A percentile compares a stretch with the other conserved stretches of the same genome.
Conservation (phyloP, 2,113 vertebrate species). For the Atherinomorus stipes region DNA sequence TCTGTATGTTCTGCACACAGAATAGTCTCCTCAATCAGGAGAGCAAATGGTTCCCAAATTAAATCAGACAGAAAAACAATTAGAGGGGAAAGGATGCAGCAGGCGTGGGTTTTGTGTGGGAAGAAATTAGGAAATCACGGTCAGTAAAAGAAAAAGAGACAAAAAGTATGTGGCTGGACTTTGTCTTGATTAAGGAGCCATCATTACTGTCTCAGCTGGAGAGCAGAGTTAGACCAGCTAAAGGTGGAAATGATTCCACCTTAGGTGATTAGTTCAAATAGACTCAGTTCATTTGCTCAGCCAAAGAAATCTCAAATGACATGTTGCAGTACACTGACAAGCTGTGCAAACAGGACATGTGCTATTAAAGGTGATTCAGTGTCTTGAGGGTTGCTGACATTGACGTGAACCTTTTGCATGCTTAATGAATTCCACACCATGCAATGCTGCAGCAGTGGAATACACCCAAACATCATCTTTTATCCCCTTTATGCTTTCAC, state of each 20-base stretch:
- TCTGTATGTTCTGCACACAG: neutral
- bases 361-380: slow-evolving; percentile 9
- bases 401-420: slow-evolving; percentile 38
- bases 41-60: slow-evolving; percentile 17
- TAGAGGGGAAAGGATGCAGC: neutral
- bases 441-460: neutral
- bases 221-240: neutral
- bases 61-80: slow-evolving; percentile 35
- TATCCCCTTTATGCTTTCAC: slow-evolving; percentile 43
- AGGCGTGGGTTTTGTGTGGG: neutral
- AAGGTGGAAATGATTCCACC: slow-evolving; percentile 7
- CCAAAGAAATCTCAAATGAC: slow-evolving; percentile 6
- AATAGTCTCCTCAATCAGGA: neutral
- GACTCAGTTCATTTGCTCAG: neutral
- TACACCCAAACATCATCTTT: slow-evolving; percentile 2
- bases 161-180: slow-evolving; percentile 2
- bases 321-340: neutral
- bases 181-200: slow-evolving; percentile 31
- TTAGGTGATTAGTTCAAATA: slow-evolving; percentile 2
- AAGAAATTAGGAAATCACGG: slow-evolving; percentile 35
- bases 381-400: slow-evolving; percentile 31
- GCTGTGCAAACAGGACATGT: neutral
- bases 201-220: neutral
- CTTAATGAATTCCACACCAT: slow-evolving; percentile 26
- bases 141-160: slow-evolving; percentile 7